Evolutionary conservation across 2,797 vertebrate genomes (phyloP), one percentile per base, ranked within the genome.

Genomic region (Helostoma temminkii): DNA sequence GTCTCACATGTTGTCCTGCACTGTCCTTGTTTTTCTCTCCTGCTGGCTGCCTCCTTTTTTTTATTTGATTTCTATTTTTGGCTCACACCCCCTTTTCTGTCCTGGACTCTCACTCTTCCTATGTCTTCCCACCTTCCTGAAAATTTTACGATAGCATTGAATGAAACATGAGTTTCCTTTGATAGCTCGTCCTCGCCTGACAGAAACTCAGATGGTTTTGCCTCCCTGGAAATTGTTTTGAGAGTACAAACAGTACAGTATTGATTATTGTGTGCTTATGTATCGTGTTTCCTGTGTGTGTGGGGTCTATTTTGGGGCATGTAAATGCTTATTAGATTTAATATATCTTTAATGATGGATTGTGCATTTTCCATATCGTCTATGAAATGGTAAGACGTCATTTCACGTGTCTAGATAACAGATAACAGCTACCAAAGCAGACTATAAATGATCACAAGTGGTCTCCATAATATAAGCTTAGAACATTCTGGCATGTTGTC

Each of bases 141-240:
- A 85, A 83, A 56, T 89, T 87, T 91, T 72, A 88, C 82, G 66
- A 83, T 70, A 55, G 47, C 41, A 41, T 83, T 93, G 82, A 93
- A 92, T 91, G 89, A 92, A 89, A 84, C 83, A 93, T 92, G 88
- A 91, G 78, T 70, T 88, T 83, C 76, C 63, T 86, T 81, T 88
- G 86, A 89, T 89, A 84, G 80, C 80, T 86, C 77, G 57, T 86
- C 83, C 67, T 87, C 32, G 49, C 42, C 82, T 83, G 69, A 78
- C 74, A 84, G 67, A 84, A 82, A 80, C 73, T 42, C 58, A 46
- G 55, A 78, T 76, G 49, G 59, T 65, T 87, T 75, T 62, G 34
- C 68, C 68, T 78, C 48, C 19, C 41, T 24, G 53, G 58, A 81
- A 85, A 82, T 66, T 50, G 32, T 62, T 46, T 60, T 76, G 62